Conservation (phyloP, 2,113 vertebrate species). For the Urocitellus parryii region DNA sequence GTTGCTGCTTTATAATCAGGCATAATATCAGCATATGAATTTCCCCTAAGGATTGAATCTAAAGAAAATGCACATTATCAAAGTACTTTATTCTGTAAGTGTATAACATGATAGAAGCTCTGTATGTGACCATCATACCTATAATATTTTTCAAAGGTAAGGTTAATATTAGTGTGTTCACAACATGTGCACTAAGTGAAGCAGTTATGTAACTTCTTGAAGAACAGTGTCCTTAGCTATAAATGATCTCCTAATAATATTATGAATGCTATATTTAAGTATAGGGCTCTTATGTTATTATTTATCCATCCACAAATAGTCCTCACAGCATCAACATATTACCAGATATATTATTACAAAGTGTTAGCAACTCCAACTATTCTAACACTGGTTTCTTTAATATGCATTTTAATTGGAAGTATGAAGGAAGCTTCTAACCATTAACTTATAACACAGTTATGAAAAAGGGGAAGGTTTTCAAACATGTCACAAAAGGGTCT, state of each 20-base stretch:
- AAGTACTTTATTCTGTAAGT: neutral
- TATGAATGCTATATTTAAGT: neutral
- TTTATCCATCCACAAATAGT: neutral
- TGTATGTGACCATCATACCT: neutral
- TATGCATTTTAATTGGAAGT: neutral
- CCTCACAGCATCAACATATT: neutral
- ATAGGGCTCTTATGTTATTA: neutral
- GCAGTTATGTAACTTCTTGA: neutral
- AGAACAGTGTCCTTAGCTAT: neutral
- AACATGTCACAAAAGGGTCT: neutral
- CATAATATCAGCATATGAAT: neutral
- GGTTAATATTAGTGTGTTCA: neutral
- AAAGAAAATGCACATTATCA: neutral
- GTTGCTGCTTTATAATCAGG: neutral
- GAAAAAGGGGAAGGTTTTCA: neutral
- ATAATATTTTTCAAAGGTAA: neutral
- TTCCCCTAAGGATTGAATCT: neutral
- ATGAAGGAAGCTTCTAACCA: neutral
- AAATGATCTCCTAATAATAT: neutral
- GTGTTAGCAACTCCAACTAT: neutral
- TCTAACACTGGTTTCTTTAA: neutral
- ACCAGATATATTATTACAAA: neutral
- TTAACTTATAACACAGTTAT: conserved; percentile 7
- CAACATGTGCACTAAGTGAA: neutral
- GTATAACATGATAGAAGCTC: neutral